phyloP scores from a whole-genome alignment of 2,113 vertebrate genomes.

The Gasterosteus aculeatus region DNA sequence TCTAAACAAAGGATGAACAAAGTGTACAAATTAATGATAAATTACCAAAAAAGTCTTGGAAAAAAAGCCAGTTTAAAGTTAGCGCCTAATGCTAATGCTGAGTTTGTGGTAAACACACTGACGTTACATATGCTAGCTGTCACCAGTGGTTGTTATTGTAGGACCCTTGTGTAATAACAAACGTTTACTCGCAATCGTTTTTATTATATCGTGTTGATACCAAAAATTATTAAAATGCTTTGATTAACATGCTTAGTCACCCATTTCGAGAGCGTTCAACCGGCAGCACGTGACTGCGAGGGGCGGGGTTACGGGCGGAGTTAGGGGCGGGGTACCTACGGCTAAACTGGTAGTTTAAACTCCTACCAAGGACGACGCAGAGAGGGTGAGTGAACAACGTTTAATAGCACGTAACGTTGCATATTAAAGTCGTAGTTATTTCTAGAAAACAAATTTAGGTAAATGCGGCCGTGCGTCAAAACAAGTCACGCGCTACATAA shows the following conservation, averaged over 20 bases:
- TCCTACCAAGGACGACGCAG: too few relatives aligned
- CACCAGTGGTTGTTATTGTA: too few relatives aligned
- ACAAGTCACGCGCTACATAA: not conserved
- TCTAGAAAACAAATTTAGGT: rapidly evolving
- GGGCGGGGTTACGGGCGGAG: not conserved
- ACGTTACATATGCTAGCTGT: too few relatives aligned
- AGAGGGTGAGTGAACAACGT: conserved; percentile 23
- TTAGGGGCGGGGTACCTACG: not conserved
- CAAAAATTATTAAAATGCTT: too few relatives aligned
- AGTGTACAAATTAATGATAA: not conserved
- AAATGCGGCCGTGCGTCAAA: not conserved
- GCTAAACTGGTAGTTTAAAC: conserved; percentile 12
- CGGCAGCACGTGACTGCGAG: too few relatives aligned
- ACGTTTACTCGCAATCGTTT: too few relatives aligned
- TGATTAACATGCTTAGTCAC: too few relatives aligned
- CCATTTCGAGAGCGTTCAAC: too few relatives aligned
- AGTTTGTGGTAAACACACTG: not conserved
- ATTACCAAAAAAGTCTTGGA: not conserved
- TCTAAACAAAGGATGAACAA: not conserved
- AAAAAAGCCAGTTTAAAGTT: not conserved
- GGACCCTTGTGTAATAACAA: too few relatives aligned
- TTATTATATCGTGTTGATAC: too few relatives aligned
- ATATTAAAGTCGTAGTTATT: rapidly evolving
- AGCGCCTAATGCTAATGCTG: conserved; percentile 1
- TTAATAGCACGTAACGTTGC: not conserved